Evolutionary conservation across 2,797 vertebrate genomes (phyloP).

Genomic region (Emys orbicularis): DNA sequence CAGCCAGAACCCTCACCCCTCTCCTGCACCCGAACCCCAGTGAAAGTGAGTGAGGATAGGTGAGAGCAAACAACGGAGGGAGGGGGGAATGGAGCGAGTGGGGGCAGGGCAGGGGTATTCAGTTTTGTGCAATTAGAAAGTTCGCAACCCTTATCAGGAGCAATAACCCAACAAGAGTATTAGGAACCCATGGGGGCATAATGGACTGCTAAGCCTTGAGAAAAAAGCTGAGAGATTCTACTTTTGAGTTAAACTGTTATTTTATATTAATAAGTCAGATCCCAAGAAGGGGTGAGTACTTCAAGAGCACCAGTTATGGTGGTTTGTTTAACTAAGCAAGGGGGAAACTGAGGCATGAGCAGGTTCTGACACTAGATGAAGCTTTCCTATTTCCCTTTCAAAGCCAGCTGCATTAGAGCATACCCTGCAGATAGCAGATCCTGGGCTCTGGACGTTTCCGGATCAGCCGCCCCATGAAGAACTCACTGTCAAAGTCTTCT

Average conservation of each 20-base stretch:
- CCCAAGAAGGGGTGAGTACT: background rate
- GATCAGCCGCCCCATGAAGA: constrained; percentile 84
- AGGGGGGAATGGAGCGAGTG: no score
- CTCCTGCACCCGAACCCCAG: no score
- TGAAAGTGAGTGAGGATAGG: no score
- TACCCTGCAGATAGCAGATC: constrained; percentile 85
- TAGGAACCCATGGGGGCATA: background rate
- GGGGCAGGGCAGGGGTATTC: no score
- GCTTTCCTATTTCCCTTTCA: background rate
- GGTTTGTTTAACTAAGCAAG: background rate
- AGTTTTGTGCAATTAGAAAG: no score
- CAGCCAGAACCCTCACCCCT: no score
- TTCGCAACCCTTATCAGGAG: no score
- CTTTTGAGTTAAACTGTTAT: no score
- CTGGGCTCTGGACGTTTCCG: constrained; percentile 77
- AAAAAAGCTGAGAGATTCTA: background rate
- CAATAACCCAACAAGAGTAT: background rate
- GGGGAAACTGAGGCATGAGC: no score
- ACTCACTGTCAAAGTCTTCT: constrained; percentile 83
- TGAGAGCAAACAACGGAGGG: no score
- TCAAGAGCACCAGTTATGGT: background rate
- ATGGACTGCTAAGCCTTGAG: background rate
- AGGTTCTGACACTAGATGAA: no score
- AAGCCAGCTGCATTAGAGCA: background rate
- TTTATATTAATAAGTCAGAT: no score